Evolutionary conservation across 1,140 invertebrate species (phyloP).

Genomic region (Neodiprion virginianus): DNA sequence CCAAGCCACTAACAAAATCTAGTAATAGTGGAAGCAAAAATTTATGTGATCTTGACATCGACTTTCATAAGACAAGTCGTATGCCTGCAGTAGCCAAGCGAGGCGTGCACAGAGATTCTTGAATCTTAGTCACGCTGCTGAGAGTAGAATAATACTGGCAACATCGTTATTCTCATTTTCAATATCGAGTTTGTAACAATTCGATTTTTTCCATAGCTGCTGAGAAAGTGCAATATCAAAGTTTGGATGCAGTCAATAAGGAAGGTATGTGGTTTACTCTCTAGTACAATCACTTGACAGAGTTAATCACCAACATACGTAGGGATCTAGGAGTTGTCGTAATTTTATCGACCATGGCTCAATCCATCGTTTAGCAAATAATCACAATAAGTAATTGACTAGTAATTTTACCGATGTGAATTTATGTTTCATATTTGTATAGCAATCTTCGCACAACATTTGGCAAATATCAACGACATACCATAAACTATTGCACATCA

Average conservation of each 20-base stretch:
- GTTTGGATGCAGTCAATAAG: slow-evolving; percentile 69
- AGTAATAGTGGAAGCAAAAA: slow-evolving; percentile 52
- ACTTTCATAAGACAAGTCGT: too few species aligned
- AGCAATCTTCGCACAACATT: too few species aligned
- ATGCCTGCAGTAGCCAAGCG: too few species aligned
- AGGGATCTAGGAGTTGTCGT: too few species aligned
- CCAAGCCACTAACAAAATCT: slow-evolving; percentile 10
- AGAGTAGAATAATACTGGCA: not conserved
- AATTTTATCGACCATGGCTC: too few species aligned
- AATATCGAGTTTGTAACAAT: slow-evolving; percentile 14
- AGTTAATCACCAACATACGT: too few species aligned
- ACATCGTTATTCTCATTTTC: not conserved
- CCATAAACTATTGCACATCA: too few species aligned
- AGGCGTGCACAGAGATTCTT: not conserved
- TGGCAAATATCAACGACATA: too few species aligned
- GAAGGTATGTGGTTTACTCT: slow-evolving; percentile 62
- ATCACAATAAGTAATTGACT: too few species aligned
- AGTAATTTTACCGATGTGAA: too few species aligned
- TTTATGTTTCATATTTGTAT: too few species aligned
- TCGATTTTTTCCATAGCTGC: slow-evolving; percentile 60
- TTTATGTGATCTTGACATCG: slow-evolving; percentile 16
- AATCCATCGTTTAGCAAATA: too few species aligned
- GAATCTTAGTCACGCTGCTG: not conserved
- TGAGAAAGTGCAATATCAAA: slow-evolving; percentile 68
- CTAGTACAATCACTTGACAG: not conserved